Percentiles rank a stretch among this genome's conserved stretches.
These are phyloP conservation scores for Mesaphorura yosii DNA, from an alignment of 1,140 invertebrate species.

Conservation along the genomic window DNA sequence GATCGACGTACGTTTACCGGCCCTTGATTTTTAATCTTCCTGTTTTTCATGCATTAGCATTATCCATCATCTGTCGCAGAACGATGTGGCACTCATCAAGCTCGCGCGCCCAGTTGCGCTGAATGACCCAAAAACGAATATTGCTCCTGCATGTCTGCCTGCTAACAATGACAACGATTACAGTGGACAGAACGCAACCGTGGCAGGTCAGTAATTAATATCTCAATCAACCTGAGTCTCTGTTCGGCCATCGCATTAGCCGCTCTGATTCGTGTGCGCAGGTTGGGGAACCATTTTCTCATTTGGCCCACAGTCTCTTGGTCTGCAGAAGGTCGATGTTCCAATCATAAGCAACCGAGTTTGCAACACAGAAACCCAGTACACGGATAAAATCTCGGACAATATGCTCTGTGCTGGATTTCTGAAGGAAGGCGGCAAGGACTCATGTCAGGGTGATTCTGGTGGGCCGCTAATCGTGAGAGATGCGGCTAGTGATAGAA, in stretches of 20 bases:
- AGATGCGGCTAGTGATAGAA: constrained; percentile 19
- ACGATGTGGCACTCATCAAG: constrained; percentile 5
- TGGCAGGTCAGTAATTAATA: too few relatives aligned
- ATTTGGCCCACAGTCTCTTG: constrained; percentile 29
- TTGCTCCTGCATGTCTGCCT: constrained; percentile 21
- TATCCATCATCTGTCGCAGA: background rate
- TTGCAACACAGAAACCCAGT: constrained; percentile 28
- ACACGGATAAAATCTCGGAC: constrained; percentile 24
- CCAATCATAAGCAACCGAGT: constrained; percentile 30
- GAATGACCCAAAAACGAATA: background rate
- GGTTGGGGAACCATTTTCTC: constrained; percentile 55
- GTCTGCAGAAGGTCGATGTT: constrained; percentile 30
- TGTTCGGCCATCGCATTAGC: too few relatives aligned
- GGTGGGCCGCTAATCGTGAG: constrained; percentile 21
- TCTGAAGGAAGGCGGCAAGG: constrained; percentile 56
- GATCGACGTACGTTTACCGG: too few relatives aligned
- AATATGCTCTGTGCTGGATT: constrained; percentile 64
- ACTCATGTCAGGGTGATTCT: constrained; percentile 57
- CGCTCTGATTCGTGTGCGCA: too few relatives aligned
- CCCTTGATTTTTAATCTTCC: too few relatives aligned
- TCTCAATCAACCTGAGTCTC: too few relatives aligned
- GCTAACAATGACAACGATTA: constrained; percentile 18
- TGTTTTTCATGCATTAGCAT: too few relatives aligned
- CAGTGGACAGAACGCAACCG: constrained; percentile 12
- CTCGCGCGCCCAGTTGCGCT: constrained; percentile 8